phyloP scores from a whole-genome alignment of 2,888 invertebrate genomes.

The Torymus texanus region DNA sequence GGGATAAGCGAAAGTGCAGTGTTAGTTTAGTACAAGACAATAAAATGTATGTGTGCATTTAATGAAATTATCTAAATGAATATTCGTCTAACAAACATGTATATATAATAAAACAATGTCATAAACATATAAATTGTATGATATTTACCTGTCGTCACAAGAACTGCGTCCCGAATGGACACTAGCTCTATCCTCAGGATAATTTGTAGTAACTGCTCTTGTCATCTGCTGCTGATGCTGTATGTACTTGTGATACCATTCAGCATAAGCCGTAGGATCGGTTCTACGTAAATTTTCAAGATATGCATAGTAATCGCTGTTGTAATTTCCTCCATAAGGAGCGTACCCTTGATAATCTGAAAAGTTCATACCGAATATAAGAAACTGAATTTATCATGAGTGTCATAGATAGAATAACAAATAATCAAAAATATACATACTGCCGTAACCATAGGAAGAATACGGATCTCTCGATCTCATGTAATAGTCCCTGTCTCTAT shows the following conservation, averaged over 20 bases:
- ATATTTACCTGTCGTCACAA: conserved; percentile 81
- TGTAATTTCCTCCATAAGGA: conserved; percentile 69
- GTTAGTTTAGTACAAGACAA: conserved; percentile 33
- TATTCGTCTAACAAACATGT: not conserved
- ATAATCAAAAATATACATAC: conserved; percentile 56
- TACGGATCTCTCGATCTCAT: conserved; percentile 67
- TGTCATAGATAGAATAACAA: too few relatives aligned
- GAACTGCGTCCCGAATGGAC: conserved; percentile 91
- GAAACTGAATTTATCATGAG: too few relatives aligned
- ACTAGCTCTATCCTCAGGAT: conserved; percentile 83
- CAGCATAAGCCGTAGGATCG: conserved; percentile 87
- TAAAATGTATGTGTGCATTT: conserved; percentile 9
- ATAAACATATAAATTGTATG: not conserved
- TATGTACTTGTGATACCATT: conserved; percentile 86
- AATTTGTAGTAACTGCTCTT: conserved; percentile 66
- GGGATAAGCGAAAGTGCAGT: conserved; percentile 64
- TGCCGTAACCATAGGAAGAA: conserved; percentile 70
- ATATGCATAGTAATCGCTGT: conserved; percentile 80
- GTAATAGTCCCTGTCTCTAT: conserved; percentile 71
- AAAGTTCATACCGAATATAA: conserved; percentile 3
- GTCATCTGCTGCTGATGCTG: conserved; percentile 66
- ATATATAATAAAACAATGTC: too few relatives aligned
- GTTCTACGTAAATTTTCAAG: conserved; percentile 86
- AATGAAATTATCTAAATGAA: conserved; percentile 8
- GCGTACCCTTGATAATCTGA: conserved; percentile 69